A percentile compares a stretch with the other conserved stretches of the same genome.
Conservation (phyloP, 2,113 vertebrate species). For the Thryonomys swinderianus region DNA sequence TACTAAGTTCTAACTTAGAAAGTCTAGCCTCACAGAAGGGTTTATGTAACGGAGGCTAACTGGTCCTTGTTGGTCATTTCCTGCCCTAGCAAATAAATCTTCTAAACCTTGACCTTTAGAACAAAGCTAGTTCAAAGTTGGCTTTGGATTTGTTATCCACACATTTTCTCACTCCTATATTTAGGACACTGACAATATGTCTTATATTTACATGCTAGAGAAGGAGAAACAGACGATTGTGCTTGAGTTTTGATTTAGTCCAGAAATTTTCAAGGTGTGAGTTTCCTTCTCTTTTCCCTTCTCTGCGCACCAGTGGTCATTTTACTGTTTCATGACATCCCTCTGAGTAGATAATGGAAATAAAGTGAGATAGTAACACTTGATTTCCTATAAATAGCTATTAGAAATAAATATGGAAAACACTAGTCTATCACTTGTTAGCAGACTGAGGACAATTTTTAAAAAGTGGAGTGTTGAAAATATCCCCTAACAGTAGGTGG, state of each 20-base stretch:
- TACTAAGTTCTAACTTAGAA: not conserved
- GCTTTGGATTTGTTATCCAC: not conserved
- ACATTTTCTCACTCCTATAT: conserved; percentile 11
- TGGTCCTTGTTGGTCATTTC: not conserved
- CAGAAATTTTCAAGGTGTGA: not conserved
- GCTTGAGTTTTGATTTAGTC: conserved; percentile 6
- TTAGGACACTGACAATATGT: not conserved
- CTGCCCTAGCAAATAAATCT: conserved; percentile 36
- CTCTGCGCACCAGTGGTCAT: not conserved
- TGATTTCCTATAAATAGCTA: not conserved
- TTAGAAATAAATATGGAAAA: not conserved
- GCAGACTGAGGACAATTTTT: not conserved
- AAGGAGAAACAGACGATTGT: not conserved
- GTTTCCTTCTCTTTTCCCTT: not conserved
- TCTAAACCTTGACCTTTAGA: not conserved
- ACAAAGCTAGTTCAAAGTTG: not conserved
- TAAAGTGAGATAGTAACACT: not conserved
- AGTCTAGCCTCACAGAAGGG: not conserved
- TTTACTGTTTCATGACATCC: not conserved
- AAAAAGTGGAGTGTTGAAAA: not conserved
- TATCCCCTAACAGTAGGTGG: not conserved
- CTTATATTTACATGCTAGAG: not conserved
- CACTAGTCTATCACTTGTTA: not conserved
- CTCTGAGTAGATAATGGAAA: not conserved
- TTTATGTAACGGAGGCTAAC: not conserved